Percentiles rank a stretch among this genome's conserved stretches.
These are phyloP conservation scores for Neolamprologus kungweensis DNA, from an alignment of 2,113 vertebrate species.

Conservation along the genomic window DNA sequence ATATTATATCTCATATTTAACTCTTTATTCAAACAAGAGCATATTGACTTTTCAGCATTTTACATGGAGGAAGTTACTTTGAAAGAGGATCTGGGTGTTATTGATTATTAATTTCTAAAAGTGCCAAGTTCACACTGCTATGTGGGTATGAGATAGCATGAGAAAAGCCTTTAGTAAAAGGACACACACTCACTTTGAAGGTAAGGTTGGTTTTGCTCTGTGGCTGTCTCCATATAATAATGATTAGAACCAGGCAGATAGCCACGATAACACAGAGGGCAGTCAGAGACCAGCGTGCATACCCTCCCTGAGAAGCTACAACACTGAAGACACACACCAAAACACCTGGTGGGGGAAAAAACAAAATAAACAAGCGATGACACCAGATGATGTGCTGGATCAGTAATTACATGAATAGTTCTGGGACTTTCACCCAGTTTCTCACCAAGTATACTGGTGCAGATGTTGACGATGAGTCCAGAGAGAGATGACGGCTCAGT, in stretches of 20 bases:
- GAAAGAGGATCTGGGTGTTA: neutral
- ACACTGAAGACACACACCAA: slow-evolving; percentile 63
- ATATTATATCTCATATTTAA: neutral
- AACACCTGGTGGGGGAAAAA: slow-evolving; percentile 33
- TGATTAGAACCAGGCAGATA: slow-evolving; percentile 55
- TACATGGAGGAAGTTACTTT: neutral
- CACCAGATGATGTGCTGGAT: neutral
- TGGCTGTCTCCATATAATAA: slow-evolving; percentile 84
- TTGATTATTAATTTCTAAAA: neutral
- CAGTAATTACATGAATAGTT: neutral
- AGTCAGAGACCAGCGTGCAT: slow-evolving; percentile 58
- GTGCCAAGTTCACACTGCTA: fast-evolving
- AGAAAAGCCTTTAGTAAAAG: neutral
- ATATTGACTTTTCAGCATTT: neutral
- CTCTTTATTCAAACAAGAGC: neutral
- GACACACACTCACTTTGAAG: slow-evolving; percentile 78
- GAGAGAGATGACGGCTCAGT: slow-evolving; percentile 78
- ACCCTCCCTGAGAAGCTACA: slow-evolving; percentile 60
- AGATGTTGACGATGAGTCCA: slow-evolving; percentile 77
- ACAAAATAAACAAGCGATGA: neutral
- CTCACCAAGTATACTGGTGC: slow-evolving; percentile 82
- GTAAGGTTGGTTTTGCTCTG: slow-evolving; percentile 91
- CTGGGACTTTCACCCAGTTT: neutral
- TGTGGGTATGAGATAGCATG: neutral
- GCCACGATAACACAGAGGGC: slow-evolving; percentile 41